Percentiles rank a stretch among this genome's conserved stretches.
Evolutionary conservation across 2,113 vertebrate genomes (phyloP).

Genomic region (Anoplopoma fimbria): DNA sequence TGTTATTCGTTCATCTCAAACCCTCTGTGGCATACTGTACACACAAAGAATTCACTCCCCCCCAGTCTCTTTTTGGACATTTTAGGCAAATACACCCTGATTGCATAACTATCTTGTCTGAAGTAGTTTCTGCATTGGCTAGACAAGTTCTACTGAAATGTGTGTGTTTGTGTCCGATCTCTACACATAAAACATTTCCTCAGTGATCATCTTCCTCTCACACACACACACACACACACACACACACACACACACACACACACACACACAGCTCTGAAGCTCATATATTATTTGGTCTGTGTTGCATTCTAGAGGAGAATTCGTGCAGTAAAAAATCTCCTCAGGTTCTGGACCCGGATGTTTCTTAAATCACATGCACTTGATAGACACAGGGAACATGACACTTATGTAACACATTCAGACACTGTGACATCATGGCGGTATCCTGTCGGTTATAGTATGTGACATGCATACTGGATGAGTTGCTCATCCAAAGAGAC

Average conservation of each 20-base stretch:
- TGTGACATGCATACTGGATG: constrained; percentile 35
- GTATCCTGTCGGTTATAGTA: constrained; percentile 28
- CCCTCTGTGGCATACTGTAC: neutral
- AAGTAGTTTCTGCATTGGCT: constrained; percentile 34
- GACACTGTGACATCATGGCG: constrained; percentile 1
- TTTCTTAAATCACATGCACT: neutral
- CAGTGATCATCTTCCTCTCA: constrained; percentile 14
- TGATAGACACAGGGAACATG: constrained; percentile 19
- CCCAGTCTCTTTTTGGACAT: constrained; percentile 10
- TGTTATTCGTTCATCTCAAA: neutral
- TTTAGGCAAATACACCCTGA: constrained; percentile 38
- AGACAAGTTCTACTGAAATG: constrained; percentile 35
- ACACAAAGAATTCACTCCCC: neutral
- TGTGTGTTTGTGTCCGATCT: constrained; percentile 24
- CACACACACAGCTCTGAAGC: constrained; percentile 14
- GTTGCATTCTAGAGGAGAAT: neutral
- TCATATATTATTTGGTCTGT: constrained; percentile 29
- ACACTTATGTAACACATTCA: constrained; percentile 25
- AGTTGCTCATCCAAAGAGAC: constrained; percentile 42
- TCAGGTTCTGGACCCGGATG: neutral
- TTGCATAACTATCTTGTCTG: constrained; percentile 58
- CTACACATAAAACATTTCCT: constrained; percentile 37
- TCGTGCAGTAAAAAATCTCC: neutral
- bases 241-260: too few relatives aligned
- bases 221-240: too few relatives aligned